Conservation (phyloP, 2,113 vertebrate species). For the Myanophis thanlyinensis region DNA sequence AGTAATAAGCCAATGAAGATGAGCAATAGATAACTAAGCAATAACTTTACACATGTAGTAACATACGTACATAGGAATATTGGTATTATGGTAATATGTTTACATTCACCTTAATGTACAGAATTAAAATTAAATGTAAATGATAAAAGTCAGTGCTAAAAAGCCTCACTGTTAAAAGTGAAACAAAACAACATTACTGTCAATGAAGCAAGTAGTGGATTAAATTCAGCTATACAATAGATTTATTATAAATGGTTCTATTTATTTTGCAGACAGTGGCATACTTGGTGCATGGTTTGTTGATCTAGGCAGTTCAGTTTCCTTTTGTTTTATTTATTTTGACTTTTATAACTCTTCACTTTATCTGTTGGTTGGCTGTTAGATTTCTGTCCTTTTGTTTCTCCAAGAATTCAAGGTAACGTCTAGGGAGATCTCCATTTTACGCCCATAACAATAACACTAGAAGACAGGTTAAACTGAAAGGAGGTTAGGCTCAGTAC, state of each 20-base stretch:
- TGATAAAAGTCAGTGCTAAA: slow-evolving; percentile 13
- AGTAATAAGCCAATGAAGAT: not conserved
- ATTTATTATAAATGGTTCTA: slow-evolving; percentile 25
- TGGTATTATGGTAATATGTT: not conserved
- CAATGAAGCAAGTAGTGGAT: slow-evolving; percentile 42
- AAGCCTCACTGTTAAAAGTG: not conserved
- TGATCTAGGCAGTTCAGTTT: slow-evolving; percentile 6
- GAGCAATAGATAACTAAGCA: not conserved
- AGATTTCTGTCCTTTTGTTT: not conserved
- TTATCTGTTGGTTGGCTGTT: not conserved
- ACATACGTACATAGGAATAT: not conserved
- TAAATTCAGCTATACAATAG: slow-evolving; percentile 41
- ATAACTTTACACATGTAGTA: not conserved
- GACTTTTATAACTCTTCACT: slow-evolving; percentile 11
- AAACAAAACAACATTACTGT: slow-evolving; percentile 12
- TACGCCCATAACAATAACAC: not conserved
- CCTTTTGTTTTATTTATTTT: not conserved
- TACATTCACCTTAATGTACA: not conserved
- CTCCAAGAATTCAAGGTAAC: not conserved
- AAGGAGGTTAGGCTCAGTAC: not conserved
- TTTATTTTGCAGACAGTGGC: not conserved
- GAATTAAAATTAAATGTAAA: not conserved
- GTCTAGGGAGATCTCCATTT: not conserved
- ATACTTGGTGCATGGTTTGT: slow-evolving; percentile 5
- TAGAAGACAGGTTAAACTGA: not conserved